Conservation (phyloP, 2,797 vertebrate species). For the Brachymystax lenok region DNA sequence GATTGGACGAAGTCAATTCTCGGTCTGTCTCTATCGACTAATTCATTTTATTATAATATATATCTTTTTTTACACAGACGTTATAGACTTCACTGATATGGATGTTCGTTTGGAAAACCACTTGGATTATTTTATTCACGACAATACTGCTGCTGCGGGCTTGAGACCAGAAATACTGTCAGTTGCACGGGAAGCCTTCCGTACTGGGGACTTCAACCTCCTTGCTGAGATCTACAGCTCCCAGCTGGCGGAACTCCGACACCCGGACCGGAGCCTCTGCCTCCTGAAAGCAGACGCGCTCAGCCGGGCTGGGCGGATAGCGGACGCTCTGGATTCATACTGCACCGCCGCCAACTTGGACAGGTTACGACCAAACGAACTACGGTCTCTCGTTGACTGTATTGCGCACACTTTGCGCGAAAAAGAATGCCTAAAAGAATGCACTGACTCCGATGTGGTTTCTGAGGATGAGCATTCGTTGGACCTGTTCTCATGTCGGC, state of each 20-base stretch:
- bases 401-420: conserved; percentile 78
- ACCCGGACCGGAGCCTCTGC: conserved; percentile 82
- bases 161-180: conserved; percentile 80
- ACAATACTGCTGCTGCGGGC: conserved; percentile 53
- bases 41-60: too few species aligned
- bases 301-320: conserved; percentile 78
- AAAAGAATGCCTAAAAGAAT: conserved; percentile 82
- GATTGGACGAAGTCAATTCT: too few species aligned
- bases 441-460: conserved; percentile 41
- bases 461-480: conserved; percentile 53
- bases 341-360: conserved; percentile 75
- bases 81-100: not conserved
- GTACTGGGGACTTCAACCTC: conserved; percentile 80
- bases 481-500: conserved; percentile 79
- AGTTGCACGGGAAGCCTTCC: conserved; percentile 83
- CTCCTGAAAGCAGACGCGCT: conserved; percentile 83
- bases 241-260: conserved; percentile 77
- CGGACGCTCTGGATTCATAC: conserved; percentile 86
- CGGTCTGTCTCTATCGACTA: too few species aligned
- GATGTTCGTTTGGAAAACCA: not conserved
- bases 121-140: not conserved
- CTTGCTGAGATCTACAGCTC: conserved; percentile 87
- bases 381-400: conserved; percentile 78
- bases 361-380: conserved; percentile 79
- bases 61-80: too few species aligned